Conservation (phyloP, 2,113 vertebrate genomes). For the Neotragus moschatus region DNA sequence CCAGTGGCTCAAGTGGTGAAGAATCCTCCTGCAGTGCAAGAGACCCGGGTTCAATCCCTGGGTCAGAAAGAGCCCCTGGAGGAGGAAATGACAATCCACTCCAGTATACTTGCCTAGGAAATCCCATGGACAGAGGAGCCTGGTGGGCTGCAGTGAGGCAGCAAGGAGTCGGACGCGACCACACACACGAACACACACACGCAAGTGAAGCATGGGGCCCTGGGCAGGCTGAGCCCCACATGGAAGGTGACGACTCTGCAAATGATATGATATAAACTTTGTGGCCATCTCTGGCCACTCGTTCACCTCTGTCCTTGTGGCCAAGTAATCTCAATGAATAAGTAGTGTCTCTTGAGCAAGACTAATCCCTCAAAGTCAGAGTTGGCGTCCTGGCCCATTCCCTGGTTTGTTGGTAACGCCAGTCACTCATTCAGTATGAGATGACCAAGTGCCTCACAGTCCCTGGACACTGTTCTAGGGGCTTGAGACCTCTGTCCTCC, state of each 20-base stretch:
- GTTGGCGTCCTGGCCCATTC: not conserved
- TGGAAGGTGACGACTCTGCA: not conserved
- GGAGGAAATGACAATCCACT: not conserved
- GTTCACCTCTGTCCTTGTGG: not conserved
- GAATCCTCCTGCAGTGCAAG: not conserved
- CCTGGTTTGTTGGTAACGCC: not conserved
- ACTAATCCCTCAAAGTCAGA: not conserved
- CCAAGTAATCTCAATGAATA: not conserved
- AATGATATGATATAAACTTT: not conserved
- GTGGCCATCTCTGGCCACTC: not conserved
- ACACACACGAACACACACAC: not conserved
- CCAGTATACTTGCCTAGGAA: not conserved
- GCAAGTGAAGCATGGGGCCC: not conserved
- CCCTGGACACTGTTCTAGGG: not conserved
- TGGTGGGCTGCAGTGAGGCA: not conserved
- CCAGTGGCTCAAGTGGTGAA: not conserved
- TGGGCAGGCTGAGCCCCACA: not conserved
- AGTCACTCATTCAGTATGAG: not conserved
- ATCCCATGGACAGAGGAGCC: not conserved
- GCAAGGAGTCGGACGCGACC: accelerated
- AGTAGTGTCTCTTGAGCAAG: not conserved
- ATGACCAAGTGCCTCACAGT: not conserved
- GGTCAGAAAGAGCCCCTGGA: not conserved
- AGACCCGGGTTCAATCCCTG: not conserved
- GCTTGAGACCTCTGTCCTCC: not conserved